Evolutionary conservation across 1,140 invertebrate species (phyloP).

Genomic region (Conus betulinus): DNA sequence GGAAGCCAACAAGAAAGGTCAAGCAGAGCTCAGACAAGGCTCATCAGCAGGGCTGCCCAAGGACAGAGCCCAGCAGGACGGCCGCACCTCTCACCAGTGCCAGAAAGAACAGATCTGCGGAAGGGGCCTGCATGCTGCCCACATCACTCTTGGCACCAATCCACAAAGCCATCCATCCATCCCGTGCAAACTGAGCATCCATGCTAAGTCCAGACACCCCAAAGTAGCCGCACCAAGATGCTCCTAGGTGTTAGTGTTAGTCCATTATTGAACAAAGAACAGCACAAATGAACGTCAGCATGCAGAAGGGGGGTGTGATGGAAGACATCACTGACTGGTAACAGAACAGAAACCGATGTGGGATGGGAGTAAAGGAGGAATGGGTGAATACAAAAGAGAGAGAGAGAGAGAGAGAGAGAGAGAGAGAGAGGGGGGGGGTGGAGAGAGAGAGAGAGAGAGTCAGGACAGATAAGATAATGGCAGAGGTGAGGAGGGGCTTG

Average conservation of each 20-base stretch:
- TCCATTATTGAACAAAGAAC: not conserved
- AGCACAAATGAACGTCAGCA: slow-evolving; percentile 10
- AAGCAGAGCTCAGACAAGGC: not conserved
- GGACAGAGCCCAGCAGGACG: not conserved
- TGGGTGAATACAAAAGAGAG: not conserved
- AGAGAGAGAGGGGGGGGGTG: not conserved
- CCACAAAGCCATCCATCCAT: slow-evolving; percentile 10
- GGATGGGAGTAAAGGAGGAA: not conserved
- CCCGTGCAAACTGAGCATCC: slow-evolving; percentile 17
- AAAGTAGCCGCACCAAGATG: not conserved
- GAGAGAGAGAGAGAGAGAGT: too few relatives aligned
- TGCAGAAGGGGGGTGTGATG: not conserved
- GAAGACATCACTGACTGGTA: not conserved
- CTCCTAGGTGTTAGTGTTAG: not conserved
- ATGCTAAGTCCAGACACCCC: slow-evolving; percentile 14
- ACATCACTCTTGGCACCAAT: not conserved
- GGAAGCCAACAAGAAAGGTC: not conserved
- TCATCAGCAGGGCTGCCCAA: not conserved
- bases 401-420: slow-evolving; percentile 2
- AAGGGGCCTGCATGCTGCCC: slow-evolving; percentile 13
- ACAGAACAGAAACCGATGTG: not conserved
- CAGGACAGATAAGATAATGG: too few relatives aligned
- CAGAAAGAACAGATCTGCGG: not conserved
- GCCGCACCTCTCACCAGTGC: not conserved
- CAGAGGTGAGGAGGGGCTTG: too few relatives aligned